phyloP scores from a whole-genome alignment of 2,797 vertebrate species.

The Podarcis lilfordi region DNA sequence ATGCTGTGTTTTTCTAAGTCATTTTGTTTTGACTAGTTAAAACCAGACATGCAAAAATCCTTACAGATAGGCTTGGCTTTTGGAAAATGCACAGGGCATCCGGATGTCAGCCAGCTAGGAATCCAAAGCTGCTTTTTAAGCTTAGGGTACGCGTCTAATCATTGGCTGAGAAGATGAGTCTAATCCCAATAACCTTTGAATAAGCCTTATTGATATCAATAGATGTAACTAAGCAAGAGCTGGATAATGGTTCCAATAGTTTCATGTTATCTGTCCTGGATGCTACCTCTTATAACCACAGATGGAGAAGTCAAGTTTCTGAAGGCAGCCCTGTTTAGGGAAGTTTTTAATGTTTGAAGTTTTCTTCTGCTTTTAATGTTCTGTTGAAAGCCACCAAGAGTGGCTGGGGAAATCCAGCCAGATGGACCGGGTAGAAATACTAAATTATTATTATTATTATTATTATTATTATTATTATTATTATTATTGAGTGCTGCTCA shows the following conservation, averaged over 20 bases:
- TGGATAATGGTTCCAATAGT: not conserved
- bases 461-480: too few relatives aligned
- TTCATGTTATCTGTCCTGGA: not conserved
- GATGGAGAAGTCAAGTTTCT: not conserved
- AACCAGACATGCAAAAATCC: not conserved
- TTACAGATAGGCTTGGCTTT: constrained; percentile 29
- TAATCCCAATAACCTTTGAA: not conserved
- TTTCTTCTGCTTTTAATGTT: too few relatives aligned
- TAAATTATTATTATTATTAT: too few relatives aligned
- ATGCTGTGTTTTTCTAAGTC: constrained; percentile 8
- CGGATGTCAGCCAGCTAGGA: not conserved
- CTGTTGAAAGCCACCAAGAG: too few relatives aligned
- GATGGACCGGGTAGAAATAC: too few relatives aligned
- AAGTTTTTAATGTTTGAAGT: too few relatives aligned
- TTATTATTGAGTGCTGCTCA: too few relatives aligned
- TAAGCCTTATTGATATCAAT: not conserved
- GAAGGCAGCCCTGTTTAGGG: not conserved
- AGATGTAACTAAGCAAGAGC: not conserved
- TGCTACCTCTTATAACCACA: not conserved
- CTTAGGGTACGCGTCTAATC: not conserved
- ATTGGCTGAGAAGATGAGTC: not conserved
- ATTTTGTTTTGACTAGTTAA: constrained; percentile 37
- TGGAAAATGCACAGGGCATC: constrained; percentile 10
- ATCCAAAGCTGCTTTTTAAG: not conserved
- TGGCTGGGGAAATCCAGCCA: too few relatives aligned